Evolutionary conservation across 1,140 invertebrate genomes (phyloP), one percentile per base, ranked within the genome.

Genomic region (Eriosoma lanigerum): DNA sequence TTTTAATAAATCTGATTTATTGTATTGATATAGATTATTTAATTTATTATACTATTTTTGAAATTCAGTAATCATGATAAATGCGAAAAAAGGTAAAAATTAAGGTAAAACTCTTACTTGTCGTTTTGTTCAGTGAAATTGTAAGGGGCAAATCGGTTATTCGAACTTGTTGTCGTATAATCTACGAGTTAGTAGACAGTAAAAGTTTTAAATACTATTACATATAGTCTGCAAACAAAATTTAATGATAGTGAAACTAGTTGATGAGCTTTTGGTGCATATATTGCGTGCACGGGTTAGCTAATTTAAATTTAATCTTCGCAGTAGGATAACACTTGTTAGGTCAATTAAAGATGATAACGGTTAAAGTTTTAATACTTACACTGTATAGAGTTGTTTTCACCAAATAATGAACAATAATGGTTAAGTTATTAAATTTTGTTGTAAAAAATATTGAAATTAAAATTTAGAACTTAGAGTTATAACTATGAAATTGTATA

Each of bases 261-360:
- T 26, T 70, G 44, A 70, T 29, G 68, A 70, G 24, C 68, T 70
- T 50, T 70, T 19, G 38, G 38, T 21, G 66, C 44, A 21, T 64
- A 8, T 19, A 8, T 38, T 38, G 29, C 29, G 38, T 68, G 64
- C 64, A n/a, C 21, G 38, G 64, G 64, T 68, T 68, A 68, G 24
- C 48, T 70, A 70, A 70, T 70, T 70, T 48, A 50, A 70, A 70
- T 70, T 70, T 70, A 52, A 50, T 70, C 68, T 70, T 50, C 19
- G 21, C 46, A 26, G 19, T 29, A 26, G 19, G 24, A 50, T 50
- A 50, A 26, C 46, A 50, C 68, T 50, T 19, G 66, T 50, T 26
- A 21, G 9, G 46, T 24, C 13, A 70, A 70, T 70, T 70, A 70
- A 70, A 70, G 68, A 70, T 5, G 24, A 48, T 19, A 26, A 48